These are phyloP conservation scores for Onychomys arenicola DNA, from an alignment of 2,797 vertebrate genomes.

Conservation along the genomic window DNA sequence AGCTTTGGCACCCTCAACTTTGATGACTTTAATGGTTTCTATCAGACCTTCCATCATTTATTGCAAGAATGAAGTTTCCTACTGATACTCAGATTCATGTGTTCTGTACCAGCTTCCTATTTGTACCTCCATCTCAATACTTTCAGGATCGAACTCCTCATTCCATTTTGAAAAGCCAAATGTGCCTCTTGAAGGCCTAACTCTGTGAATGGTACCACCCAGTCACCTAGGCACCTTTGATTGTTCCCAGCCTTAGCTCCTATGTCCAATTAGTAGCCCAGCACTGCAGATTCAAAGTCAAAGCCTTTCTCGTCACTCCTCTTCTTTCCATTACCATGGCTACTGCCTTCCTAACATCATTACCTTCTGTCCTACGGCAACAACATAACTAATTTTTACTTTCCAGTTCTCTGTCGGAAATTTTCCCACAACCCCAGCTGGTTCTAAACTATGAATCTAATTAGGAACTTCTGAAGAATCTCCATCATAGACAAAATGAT, in stretches of 20 bases:
- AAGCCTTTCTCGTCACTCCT: background rate
- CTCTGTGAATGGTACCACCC: background rate
- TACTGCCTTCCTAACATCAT: constrained; percentile 48
- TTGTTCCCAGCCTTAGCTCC: background rate
- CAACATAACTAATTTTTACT: background rate
- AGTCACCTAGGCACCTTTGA: constrained; percentile 54
- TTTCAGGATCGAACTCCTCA: background rate
- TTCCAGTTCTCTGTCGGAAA: constrained; percentile 18
- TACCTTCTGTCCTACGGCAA: background rate
- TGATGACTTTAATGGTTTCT: background rate
- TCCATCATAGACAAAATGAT: background rate
- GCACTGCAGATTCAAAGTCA: background rate
- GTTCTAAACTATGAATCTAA: constrained; percentile 39
- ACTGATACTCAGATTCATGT: background rate
- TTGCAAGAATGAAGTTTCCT: background rate
- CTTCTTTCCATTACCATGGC: background rate
- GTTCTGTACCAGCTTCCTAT: background rate
- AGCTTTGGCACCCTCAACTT: background rate
- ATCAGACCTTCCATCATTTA: background rate
- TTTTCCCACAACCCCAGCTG: background rate
- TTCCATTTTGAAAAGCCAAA: constrained; percentile 3
- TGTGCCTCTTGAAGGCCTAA: background rate
- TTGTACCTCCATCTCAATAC: background rate
- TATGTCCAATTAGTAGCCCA: constrained; percentile 58
- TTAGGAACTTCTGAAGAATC: constrained; percentile 32